phyloP scores from a whole-genome alignment of 2,888 invertebrate genomes.

The Epinotia bilunana region DNA sequence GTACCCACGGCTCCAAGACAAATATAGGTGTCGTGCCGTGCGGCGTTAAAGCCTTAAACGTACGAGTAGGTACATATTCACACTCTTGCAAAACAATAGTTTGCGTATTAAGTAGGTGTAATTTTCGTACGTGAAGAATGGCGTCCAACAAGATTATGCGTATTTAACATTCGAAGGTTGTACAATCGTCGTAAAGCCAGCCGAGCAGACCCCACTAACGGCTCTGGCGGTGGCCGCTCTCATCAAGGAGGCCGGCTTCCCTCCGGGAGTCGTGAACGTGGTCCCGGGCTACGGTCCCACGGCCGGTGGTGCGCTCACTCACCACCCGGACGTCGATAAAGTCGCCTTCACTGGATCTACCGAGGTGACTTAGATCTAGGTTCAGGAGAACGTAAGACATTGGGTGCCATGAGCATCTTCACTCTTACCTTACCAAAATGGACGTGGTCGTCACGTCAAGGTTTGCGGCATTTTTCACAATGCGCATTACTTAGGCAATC shows the following conservation, averaged over 20 bases:
- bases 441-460: too few relatives aligned
- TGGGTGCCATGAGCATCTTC: neutral
- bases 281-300: slow-evolving; percentile 94
- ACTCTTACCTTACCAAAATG: too few relatives aligned
- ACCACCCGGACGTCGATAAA: slow-evolving; percentile 92
- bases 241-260: slow-evolving; percentile 94
- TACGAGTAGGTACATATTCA: too few relatives aligned
- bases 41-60: too few relatives aligned
- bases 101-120: too few relatives aligned
- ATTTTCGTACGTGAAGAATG: too few relatives aligned
- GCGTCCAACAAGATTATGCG: neutral
- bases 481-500: too few relatives aligned
- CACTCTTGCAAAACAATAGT: too few relatives aligned
- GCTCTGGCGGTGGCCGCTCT: slow-evolving; percentile 95
- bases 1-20: too few relatives aligned
- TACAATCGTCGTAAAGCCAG: slow-evolving; percentile 95
- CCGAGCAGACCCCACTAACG: slow-evolving; percentile 97
- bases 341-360: slow-evolving; percentile 89
- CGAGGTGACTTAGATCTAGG: slow-evolving; percentile 60
- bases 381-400: neutral
- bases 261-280: slow-evolving; percentile 95
- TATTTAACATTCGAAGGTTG: slow-evolving; percentile 81
- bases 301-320: slow-evolving; percentile 91
- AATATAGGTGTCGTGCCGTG: too few relatives aligned
- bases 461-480: too few relatives aligned